Evolutionary conservation across 2,113 vertebrate genomes (phyloP).

Genomic region (Chitala chitala): DNA sequence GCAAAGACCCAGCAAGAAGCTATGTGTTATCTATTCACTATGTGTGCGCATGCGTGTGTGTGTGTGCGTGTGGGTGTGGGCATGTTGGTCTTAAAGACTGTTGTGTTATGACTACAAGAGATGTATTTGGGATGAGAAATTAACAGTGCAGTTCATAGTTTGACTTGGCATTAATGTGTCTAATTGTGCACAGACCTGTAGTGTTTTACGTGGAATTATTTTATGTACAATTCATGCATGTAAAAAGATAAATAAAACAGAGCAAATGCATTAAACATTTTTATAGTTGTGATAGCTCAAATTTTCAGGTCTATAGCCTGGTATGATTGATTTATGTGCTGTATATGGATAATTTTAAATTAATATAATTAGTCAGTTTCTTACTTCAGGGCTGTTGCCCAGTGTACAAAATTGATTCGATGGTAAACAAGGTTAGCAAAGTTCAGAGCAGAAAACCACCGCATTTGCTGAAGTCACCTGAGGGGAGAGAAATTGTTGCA

Average conservation of each 20-base stretch:
- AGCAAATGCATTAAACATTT: no score
- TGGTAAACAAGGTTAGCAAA: background rate
- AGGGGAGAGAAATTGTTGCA: background rate
- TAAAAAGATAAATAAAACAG: no score
- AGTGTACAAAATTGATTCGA: background rate
- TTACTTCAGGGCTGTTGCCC: background rate
- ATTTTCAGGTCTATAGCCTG: background rate
- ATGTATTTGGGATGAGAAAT: no score
- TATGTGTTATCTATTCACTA: background rate
- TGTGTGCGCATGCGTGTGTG: background rate
- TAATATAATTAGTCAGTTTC: background rate
- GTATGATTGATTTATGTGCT: background rate
- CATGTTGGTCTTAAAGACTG: background rate
- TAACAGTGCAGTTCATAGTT: no score
- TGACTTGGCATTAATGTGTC: no score
- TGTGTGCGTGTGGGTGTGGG: background rate
- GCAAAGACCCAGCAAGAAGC: background rate
- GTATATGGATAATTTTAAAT: background rate
- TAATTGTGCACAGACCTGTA: no score
- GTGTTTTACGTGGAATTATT: no score
- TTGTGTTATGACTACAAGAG: no score
- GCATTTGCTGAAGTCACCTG: background rate
- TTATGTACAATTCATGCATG: no score
- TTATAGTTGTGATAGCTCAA: no score
- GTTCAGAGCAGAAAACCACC: background rate